Evolutionary conservation across 1,140 invertebrate species (phyloP), one percentile per base, ranked within the genome.

Genomic region (Aphidius gifuensis): DNA sequence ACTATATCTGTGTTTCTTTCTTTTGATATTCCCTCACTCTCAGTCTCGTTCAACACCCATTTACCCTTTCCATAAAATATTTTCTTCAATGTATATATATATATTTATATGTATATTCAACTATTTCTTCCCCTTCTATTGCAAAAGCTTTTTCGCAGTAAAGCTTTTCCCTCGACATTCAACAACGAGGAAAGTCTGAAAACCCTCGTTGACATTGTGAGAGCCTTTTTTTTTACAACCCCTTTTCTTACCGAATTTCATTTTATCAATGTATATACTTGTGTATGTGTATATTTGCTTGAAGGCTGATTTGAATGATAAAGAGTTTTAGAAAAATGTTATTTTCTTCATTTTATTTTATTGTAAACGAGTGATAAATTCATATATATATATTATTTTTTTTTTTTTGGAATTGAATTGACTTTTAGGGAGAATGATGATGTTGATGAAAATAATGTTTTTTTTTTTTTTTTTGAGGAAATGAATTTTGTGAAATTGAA

Each of bases 141-240:
- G 65, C 66, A 65, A 69, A 32, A 32, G 23, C 23, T 32, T 32
- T 32, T 32, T 32, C 23, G 23, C 23, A 32, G 23, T 32, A 32
- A 55, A 67, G 51, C 55, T 66, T 64, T 66, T 64, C 60, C 65
- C 63, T 64, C 66, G 51, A 61, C 49, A 65, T 55, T 46, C 68
- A 50, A 49, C 7, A 6, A 49, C 11, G 6, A 21, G 7, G 6
- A 49, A 49, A 49, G 21, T 45, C 44, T 45, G 44, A 11, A 66
- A 71, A 71, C 62, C 67, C 70, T 64, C 69, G 61, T 63, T 71
- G 69, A 60, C 68, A 72, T 49, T 21, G 11, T 21, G 11, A n/a
- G 48, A 49, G 21, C 7, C 48, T n/a, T 49, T 21, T n/a, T 9
- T 8, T 11, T 8, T 45, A 45, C 2, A 11, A 45, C 23, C 44